These are phyloP conservation scores for Synanthedon myopaeformis DNA, from an alignment of 2,888 invertebrate species.

Conservation along the genomic window DNA sequence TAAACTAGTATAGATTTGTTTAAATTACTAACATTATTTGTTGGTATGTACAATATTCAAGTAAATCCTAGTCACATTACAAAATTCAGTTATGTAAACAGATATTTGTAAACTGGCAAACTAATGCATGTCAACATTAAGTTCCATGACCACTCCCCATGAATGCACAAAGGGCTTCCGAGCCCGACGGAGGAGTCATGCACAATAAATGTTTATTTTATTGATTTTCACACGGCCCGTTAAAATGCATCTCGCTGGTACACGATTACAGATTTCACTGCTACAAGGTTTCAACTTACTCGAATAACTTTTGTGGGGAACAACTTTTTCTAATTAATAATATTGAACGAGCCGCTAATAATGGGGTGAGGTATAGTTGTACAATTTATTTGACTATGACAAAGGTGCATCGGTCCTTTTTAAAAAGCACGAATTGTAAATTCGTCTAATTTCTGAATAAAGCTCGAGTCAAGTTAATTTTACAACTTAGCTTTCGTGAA, in stretches of 20 bases:
- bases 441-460: too few species aligned
- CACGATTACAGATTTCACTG: conserved; percentile 23
- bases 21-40: too few species aligned
- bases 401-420: conserved; percentile 43
- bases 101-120: neutral
- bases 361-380: conserved; percentile 40
- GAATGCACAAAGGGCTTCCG: conserved; percentile 5
- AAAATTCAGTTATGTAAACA: neutral
- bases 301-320: conserved; percentile 44
- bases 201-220: conserved; percentile 61
- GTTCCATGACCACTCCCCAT: conserved; percentile 7
- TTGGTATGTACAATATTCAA: too few species aligned
- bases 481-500: too few species aligned
- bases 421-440: too few species aligned
- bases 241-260: conserved; percentile 43
- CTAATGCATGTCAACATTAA: conserved; percentile 6
- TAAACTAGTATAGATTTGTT: too few species aligned
- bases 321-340: conserved; percentile 60
- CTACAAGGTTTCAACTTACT: conserved; percentile 43
- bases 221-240: conserved; percentile 62
- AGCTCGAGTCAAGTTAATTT: too few species aligned
- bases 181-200: conserved; percentile 16
- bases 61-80: too few species aligned
- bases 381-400: conserved; percentile 47
- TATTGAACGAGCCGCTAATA: conserved; percentile 39